phyloP scores from a whole-genome alignment of 2,113 vertebrate genomes.

The Todiramphus saurophagus region DNA sequence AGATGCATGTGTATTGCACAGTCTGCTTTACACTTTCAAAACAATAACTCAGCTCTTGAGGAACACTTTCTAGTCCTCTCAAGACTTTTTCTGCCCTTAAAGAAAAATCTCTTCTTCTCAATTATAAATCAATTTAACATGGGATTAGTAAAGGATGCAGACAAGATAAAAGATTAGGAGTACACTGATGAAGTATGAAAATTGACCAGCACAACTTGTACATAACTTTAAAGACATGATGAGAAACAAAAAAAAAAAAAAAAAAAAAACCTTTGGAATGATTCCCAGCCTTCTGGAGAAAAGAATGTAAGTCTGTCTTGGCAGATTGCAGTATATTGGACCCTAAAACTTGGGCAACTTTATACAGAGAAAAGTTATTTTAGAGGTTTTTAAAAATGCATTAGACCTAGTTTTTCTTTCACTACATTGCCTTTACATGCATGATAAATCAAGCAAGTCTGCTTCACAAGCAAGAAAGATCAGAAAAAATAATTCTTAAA shows the following conservation, averaged over 20 bases:
- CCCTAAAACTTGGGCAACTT: constrained; percentile 3
- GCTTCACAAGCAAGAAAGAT: constrained; percentile 34
- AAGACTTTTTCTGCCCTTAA: background rate
- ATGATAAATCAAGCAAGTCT: constrained; percentile 50
- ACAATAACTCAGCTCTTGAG: background rate
- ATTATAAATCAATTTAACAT: background rate
- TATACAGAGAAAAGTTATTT: constrained; percentile 37
- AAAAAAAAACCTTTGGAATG: background rate
- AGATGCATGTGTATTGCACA: background rate
- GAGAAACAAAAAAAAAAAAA: background rate
- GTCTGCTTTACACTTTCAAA: background rate
- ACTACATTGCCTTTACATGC: background rate
- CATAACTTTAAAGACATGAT: background rate
- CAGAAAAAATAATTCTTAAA: constrained; percentile 45
- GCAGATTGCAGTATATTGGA: background rate
- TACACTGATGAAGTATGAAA: background rate
- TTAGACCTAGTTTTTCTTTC: constrained; percentile 51
- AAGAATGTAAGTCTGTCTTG: background rate
- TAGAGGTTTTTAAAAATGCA: constrained; percentile 52
- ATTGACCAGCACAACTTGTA: background rate
- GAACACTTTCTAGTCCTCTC: background rate
- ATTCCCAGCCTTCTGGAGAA: background rate
- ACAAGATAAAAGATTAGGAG: background rate
- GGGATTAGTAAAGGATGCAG: background rate
- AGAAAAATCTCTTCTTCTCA: background rate